Base-by-base conservation (phyloP, 1,140 invertebrate genomes). In the Gonatopus flavifemur region DNA sequence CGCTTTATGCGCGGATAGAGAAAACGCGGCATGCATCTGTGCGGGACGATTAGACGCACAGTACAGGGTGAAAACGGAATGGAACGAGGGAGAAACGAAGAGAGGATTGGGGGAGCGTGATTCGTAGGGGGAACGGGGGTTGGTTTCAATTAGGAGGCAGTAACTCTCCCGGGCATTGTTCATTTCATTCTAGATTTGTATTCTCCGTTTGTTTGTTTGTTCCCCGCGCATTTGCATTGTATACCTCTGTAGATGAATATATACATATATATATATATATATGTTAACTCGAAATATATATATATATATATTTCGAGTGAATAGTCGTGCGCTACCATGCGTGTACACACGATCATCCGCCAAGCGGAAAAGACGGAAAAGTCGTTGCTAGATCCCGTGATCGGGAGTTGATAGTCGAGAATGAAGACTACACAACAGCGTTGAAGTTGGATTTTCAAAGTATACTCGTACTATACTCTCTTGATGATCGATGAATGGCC, bases 131-230 rank as follows among this genome's bases (percentile, higher is more conserved):
- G 49, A 37, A 13, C 24, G 57, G 53, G 65, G 66, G 66, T 67
- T 64, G 68, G 66, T 74, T 77, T 73, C 73, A 76, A 77, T 77
- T 76, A 74, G 72, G 55, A 77, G 69, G 66, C 65, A 66, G 69
- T 72, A 73, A 69, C 70, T 73, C 75, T 73, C 71, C 69, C 64
- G 57, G 67, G 73, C 68, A 76, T 74, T 76, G 75, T 77, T 76
- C 75, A 71, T 74, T 70, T 76, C 67, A 69, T 70, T 77, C 70
- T 74, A 73, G 68, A 76, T 75, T 75, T 75, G 72, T 72, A 74
- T 72, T 75, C 71, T 55, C 55, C 59, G 63, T 72, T 74, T 71
- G 69, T 72, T 74, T 71, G 69, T 69, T 74, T 69, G 64, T 66
- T 62, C 59, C 62, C 56, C 64, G 66, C 66, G 53, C 65, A 64